phyloP scores from a whole-genome alignment of 1,140 invertebrate genomes.

The Orchestia grillus region DNA sequence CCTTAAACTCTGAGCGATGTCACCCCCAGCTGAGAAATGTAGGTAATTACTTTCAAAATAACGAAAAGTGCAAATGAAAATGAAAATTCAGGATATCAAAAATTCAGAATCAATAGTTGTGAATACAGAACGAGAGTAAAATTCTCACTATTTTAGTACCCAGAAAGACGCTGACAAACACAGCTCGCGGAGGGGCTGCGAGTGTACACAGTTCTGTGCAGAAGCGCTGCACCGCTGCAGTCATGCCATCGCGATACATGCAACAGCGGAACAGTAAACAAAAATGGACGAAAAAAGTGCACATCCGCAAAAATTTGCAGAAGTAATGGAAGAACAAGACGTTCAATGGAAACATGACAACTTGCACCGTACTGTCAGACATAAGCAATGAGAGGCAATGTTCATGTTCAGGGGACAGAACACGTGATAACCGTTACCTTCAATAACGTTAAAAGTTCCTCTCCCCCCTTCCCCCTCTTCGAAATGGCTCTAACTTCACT shows the following conservation, averaged over 20 bases:
- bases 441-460: no score
- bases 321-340: not conserved
- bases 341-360: not conserved
- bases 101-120: not conserved
- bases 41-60: not conserved
- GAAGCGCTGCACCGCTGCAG: no score
- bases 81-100: not conserved
- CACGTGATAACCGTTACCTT: no score
- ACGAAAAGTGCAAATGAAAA: not conserved
- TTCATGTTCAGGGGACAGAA: no score
- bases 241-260: not conserved
- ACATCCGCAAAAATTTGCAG: not conserved
- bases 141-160: not conserved
- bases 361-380: not conserved
- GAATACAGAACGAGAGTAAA: not conserved
- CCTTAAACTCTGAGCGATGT: not conserved
- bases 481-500: no score
- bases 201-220: not conserved
- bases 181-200: not conserved
- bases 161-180: not conserved
- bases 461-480: no score
- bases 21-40: not conserved
- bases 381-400: no score
- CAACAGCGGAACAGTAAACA: not conserved
- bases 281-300: not conserved